phyloP scores from a whole-genome alignment of 1,140 invertebrate genomes.

The Procambarus clarkii region DNA sequence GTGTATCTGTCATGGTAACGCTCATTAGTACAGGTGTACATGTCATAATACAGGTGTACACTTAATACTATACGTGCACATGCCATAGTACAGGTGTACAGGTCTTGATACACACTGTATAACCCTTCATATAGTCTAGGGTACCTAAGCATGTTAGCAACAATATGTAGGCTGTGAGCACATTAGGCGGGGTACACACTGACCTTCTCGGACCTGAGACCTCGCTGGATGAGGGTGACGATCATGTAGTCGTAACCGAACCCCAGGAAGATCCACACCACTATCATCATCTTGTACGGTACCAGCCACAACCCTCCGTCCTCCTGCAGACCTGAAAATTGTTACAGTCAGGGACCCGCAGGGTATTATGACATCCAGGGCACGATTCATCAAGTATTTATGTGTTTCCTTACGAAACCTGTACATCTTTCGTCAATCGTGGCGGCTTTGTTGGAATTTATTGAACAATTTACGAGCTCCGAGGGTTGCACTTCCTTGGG shows the following conservation, averaged over 20 bases:
- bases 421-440: too few species aligned
- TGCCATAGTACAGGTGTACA: too few species aligned
- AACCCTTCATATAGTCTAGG: too few species aligned
- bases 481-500: too few species aligned
- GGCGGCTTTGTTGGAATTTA: too few species aligned
- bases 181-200: not conserved
- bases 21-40: not conserved
- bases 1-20: not conserved
- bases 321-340: conserved; percentile 44
- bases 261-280: conserved; percentile 56
- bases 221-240: conserved; percentile 54
- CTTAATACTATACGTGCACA: not conserved
- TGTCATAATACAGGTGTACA: too few species aligned
- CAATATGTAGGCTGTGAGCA: not conserved
- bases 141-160: not conserved
- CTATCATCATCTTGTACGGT: conserved; percentile 43
- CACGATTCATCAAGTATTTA: too few species aligned
- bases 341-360: too few species aligned
- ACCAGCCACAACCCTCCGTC: conserved; percentile 8
- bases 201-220: conserved; percentile 40
- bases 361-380: too few species aligned
- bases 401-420: too few species aligned
- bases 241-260: conserved; percentile 40
- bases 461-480: too few species aligned
- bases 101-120: too few species aligned